Percentiles rank a stretch among this genome's conserved stretches.
Conservation (phyloP, 2,797 vertebrate species). For the Alauda arvensis region DNA sequence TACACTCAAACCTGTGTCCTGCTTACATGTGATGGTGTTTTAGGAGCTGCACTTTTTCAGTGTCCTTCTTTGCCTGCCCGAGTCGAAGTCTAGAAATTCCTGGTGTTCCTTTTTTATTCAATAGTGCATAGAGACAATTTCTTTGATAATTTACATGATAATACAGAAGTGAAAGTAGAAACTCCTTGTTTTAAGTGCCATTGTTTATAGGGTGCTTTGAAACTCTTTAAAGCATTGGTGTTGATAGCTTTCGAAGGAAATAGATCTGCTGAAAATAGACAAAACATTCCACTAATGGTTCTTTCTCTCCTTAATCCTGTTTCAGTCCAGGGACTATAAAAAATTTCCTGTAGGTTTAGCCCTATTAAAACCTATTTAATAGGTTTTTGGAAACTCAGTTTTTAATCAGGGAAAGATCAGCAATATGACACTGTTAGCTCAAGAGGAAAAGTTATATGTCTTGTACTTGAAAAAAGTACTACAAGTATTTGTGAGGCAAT, state of each 20-base stretch:
- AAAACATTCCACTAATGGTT: not conserved
- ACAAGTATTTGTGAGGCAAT: constrained; percentile 39
- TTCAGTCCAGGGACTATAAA: not conserved
- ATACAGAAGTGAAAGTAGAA: not conserved
- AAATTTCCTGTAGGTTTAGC: constrained; percentile 1
- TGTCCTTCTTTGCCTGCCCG: not conserved
- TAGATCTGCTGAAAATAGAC: not conserved
- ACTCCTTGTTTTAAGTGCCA: not conserved
- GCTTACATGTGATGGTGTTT: fast-evolving
- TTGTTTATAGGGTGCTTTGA: not conserved
- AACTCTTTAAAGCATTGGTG: not conserved
- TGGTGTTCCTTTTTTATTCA: not conserved
- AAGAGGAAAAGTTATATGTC: constrained; percentile 63
- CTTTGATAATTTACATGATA: not conserved
- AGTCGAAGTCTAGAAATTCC: not conserved
- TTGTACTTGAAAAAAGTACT: constrained; percentile 45
- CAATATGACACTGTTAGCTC: constrained; percentile 10
- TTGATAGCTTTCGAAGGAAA: not conserved
- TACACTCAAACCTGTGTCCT: not conserved
- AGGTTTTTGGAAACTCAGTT: constrained; percentile 37
- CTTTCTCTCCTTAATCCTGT: not conserved
- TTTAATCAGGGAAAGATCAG: constrained; percentile 65
- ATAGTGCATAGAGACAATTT: not conserved
- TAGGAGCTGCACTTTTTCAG: not conserved
- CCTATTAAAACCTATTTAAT: constrained; percentile 55